Percentiles rank a stretch among this genome's conserved stretches.
These are phyloP conservation scores for Antrozous pallidus DNA, from an alignment of 2,797 vertebrate species.

Conservation along the genomic window DNA sequence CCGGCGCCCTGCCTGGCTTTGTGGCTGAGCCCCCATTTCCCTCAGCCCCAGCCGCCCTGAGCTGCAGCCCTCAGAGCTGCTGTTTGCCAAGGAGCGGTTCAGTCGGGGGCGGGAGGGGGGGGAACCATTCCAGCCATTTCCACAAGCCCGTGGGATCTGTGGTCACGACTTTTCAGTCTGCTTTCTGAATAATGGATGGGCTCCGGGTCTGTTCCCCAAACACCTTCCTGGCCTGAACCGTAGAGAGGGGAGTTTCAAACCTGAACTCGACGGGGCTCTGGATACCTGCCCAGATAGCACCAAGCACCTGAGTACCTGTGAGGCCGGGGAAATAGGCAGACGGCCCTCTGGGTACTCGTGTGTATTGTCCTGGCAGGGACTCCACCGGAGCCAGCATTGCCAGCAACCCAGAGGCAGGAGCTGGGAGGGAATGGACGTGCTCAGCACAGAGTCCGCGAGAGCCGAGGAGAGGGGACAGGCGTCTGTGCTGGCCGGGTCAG, in stretches of 20 bases:
- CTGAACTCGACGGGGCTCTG: neutral
- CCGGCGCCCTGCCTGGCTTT: neutral
- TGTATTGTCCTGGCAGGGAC: neutral
- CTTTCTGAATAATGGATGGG: slow-evolving; percentile 16
- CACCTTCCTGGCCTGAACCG: neutral
- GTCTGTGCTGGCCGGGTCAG: neutral
- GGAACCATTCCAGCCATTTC: slow-evolving; percentile 6
- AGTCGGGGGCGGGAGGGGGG: neutral
- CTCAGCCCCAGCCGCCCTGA: neutral
- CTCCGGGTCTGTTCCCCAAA: slow-evolving; percentile 9
- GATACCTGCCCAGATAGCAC: neutral
- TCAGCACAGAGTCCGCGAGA: neutral
- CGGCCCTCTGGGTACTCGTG: rapidly evolving
- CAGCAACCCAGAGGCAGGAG: neutral
- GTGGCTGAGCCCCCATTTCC: neutral
- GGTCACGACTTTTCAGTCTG: slow-evolving; percentile 2
- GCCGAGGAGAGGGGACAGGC: neutral
- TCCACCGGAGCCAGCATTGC: neutral
- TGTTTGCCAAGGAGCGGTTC: neutral
- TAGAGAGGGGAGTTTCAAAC: neutral
- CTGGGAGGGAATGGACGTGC: neutral
- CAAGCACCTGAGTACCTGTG: neutral
- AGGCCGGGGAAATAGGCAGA: neutral
- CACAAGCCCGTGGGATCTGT: slow-evolving; percentile 39
- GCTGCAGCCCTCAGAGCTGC: neutral